phyloP scores from a whole-genome alignment of 2,888 invertebrate genomes.

The Tillus elongatus region DNA sequence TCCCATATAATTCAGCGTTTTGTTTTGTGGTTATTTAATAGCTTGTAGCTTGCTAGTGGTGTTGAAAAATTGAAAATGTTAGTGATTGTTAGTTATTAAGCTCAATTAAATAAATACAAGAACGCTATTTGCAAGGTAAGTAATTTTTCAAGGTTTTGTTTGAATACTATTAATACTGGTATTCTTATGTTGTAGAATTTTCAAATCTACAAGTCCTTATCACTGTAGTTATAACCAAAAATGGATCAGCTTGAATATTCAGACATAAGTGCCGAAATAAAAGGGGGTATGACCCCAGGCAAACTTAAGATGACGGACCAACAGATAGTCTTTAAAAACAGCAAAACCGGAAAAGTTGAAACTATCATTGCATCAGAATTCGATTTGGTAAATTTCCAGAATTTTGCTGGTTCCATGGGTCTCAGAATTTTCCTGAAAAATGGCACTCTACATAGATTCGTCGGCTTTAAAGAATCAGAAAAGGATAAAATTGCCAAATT shows the following conservation, averaged over 20 bases:
- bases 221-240: too few species aligned
- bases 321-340: slow-evolving; percentile 86
- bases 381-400: slow-evolving; percentile 85
- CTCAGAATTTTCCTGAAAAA: slow-evolving; percentile 82
- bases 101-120: too few species aligned
- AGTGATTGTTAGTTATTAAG: too few species aligned
- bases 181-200: too few species aligned
- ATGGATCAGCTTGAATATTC: slow-evolving; percentile 85
- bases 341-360: slow-evolving; percentile 93
- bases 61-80: too few species aligned
- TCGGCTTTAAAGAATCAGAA: slow-evolving; percentile 91
- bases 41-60: too few species aligned
- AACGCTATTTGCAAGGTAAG: too few species aligned
- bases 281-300: slow-evolving; percentile 82
- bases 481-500: slow-evolving; percentile 89
- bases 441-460: slow-evolving; percentile 83
- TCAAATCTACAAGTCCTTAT: too few species aligned
- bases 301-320: slow-evolving; percentile 87
- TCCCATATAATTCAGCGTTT: too few species aligned
- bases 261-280: slow-evolving; percentile 74
- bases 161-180: too few species aligned
- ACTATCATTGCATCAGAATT: slow-evolving; percentile 78
- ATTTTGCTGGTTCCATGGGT: slow-evolving; percentile 85
- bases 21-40: too few species aligned
- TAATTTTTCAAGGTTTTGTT: too few species aligned